Evolutionary conservation across 2,888 invertebrate genomes (phyloP), one percentile per base, ranked within the genome.

Genomic region (Drosophila ochracea): DNA sequence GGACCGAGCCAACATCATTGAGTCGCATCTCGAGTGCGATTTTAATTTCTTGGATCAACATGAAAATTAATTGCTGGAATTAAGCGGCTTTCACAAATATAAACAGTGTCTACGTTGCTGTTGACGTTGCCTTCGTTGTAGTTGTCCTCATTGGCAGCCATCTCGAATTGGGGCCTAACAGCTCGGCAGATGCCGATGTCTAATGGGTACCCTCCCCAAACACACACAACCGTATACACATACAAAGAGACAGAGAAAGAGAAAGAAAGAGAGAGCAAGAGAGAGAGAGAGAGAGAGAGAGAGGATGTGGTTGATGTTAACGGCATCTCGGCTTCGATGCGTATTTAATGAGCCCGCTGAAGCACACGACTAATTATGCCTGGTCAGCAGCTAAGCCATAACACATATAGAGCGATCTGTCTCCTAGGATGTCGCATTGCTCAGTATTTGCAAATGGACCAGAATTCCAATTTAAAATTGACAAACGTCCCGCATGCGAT

Each of bases 41-140:
- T 91, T 90, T 83, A 91, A 90, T 90, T 90, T 91, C 89, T 89
- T 78, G 84, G 88, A 92, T 91, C 85, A 91, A 87, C 88, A 89
- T 91, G 85, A 89, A 91, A 92, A 90, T 91, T 91, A 91, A 92
- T 91, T 91, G 91, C 83, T 88, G 86, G 90, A 90, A 92, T 91
- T 90, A 90, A 91, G 90, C 82, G 76, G 83, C 79, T 76, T 76
- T 80, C 55, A 64, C 82, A 78, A 86, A 83, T 80, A 82, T 76
- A 86, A 68, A 80, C 73, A 82, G 54, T 65, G 60, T 57, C 47
- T 54, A 54, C 47, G 63, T 52, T 52, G 53, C 49, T 11, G 25
- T 43, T 25, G 63, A 21, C 31, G 39, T 33, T 60, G 60, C 5
- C 16, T 21, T 33, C n/a, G 39, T n/a, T 21, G 35, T 35, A 30